Base-by-base conservation (phyloP, 2,888 invertebrate species). In the Neoaliturus tenellus region DNA sequence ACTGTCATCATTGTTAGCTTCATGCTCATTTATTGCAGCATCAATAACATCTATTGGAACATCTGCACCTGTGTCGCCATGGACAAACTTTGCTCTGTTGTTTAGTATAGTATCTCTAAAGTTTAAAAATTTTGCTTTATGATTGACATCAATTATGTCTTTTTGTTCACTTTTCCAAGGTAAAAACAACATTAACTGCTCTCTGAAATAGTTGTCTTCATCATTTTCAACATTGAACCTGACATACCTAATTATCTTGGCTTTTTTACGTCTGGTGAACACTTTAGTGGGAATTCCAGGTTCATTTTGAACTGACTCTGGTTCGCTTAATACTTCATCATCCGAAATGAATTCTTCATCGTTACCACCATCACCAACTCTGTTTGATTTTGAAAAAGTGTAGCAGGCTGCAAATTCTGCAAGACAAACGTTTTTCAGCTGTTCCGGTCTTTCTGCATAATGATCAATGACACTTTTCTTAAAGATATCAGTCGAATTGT, bases 151-250 rank as follows among this genome's bases (percentile, higher is more conserved):
- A 20, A 85, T 12, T 39, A 87, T 67, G 48, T 86, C 87, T 10
- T 35, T 33, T 71, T 78, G 33, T 85, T 88, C 88, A 80, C 87
- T 67, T 10, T 85, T 51, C 87, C 87, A 88, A 2, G 87, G 88
- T 10, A 85, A 20, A 83, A 86, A 88, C 4, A 51, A 23, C 51
- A 51, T 51, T 20, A 51, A 14, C 10, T 51, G 51, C 23, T 51
- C 51, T 14, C 14, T 88, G 67, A 51, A 82, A 28, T 39, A 80
- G 10, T 35, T 83, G 80, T 33, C 31, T 23, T 81, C 80, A 31
- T 83, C 80, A 41, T 83, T 55, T 3, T 55, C 73, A 35, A 23
- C 20, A 39, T 58, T 81, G 44, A 20, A 83, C 23, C 48, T 80
- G 10, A 31, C 51, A 48, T 58, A 83, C 48, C 83, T 62, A 2